phyloP scores from a whole-genome alignment of 2,888 invertebrate genomes.

The Entomobrya multifasciata region DNA sequence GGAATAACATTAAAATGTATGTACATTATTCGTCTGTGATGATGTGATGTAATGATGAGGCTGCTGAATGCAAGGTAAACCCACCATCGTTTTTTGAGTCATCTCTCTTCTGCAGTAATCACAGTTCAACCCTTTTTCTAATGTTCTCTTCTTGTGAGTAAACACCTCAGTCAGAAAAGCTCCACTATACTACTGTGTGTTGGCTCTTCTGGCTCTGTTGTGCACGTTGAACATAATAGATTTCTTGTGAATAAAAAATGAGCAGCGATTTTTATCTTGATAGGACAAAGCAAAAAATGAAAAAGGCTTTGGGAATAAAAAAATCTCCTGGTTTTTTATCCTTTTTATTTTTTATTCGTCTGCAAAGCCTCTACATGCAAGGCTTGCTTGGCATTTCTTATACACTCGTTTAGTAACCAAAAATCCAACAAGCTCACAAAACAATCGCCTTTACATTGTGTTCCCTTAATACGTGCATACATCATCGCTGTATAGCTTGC shows the following conservation, averaged over 20 bases:
- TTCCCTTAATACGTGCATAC: not conserved
- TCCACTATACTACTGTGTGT: too few relatives aligned
- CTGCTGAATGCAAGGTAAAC: not conserved
- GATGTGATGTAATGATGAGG: too few relatives aligned
- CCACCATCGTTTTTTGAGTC: not conserved
- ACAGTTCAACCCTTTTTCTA: constrained; percentile 24
- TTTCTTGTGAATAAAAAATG: constrained; percentile 25
- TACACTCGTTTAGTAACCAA: not conserved
- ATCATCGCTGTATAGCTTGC: not conserved
- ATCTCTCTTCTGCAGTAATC: not conserved
- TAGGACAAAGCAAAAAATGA: constrained; percentile 14
- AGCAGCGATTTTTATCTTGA: constrained; percentile 26
- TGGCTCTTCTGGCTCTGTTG: too few relatives aligned
- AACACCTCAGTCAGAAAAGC: not conserved
- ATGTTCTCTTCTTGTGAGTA: not conserved
- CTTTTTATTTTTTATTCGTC: too few relatives aligned
- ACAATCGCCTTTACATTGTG: not conserved
- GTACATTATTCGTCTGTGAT: not conserved
- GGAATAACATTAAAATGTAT: not conserved
- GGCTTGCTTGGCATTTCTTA: not conserved
- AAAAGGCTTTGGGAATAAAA: constrained; percentile 10
- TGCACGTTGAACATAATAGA: not conserved
- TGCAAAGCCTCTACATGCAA: not conserved
- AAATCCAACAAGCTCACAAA: not conserved
- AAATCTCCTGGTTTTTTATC: constrained; percentile 16